These are phyloP conservation scores for Zaprionus bogoriensis DNA, from an alignment of 2,888 invertebrate species.

Conservation along the genomic window DNA sequence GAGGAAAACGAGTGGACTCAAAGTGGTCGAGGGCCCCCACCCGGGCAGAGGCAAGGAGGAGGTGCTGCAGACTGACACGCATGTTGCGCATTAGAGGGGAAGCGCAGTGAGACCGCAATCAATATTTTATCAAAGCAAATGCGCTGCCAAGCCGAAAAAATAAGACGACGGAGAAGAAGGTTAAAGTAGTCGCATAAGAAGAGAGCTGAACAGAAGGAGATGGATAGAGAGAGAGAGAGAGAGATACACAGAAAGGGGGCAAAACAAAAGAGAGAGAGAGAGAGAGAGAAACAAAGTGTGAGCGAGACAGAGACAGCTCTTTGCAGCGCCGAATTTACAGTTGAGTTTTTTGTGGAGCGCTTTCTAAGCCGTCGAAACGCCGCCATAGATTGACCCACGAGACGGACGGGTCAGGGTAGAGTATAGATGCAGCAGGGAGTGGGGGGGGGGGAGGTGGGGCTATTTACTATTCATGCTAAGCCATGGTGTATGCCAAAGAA, in stretches of 20 bases:
- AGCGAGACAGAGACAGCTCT: background rate
- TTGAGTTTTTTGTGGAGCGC: constrained; percentile 16
- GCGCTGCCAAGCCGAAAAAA: constrained; percentile 30
- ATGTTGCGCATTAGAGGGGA: constrained; percentile 57
- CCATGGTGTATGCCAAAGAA: constrained; percentile 68
- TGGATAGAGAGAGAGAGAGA: background rate
- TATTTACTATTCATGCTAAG: constrained; percentile 75
- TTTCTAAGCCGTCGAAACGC: constrained; percentile 33
- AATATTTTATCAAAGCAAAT: constrained; percentile 73
- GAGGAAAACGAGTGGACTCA: background rate
- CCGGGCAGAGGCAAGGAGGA: background rate
- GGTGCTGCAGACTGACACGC: constrained; percentile 49
- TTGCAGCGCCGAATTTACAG: constrained; percentile 26
- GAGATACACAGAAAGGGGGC: background rate
- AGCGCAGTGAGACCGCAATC: constrained; percentile 61
- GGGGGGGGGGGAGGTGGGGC: constrained; percentile 6
- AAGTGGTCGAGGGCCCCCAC: constrained; percentile 3
- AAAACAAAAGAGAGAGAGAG: background rate
- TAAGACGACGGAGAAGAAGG: background rate
- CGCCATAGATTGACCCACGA: constrained; percentile 30
- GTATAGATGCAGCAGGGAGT: too few species aligned
- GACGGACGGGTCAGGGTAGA: too few species aligned
- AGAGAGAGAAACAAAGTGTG: background rate
- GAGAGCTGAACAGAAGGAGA: background rate
- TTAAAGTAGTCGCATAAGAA: background rate